These are phyloP conservation scores for Omphaloscelis lunosa DNA, from an alignment of 2,888 invertebrate species.

Conservation along the genomic window DNA sequence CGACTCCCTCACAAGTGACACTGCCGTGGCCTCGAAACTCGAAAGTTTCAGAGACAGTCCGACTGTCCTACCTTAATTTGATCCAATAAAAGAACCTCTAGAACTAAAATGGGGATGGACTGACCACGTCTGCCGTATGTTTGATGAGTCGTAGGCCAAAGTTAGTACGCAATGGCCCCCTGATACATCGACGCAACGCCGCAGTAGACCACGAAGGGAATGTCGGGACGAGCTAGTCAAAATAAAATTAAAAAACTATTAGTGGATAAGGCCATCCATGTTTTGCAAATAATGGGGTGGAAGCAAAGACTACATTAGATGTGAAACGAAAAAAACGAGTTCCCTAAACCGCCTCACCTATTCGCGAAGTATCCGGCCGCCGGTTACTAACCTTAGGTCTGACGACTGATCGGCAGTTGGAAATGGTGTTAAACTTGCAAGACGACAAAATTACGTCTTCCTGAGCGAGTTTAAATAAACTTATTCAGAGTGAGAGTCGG, in stretches of 20 bases:
- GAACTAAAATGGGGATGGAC: constrained; percentile 50
- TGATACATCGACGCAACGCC: constrained; percentile 60
- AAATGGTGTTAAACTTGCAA: neutral
- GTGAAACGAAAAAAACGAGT: neutral
- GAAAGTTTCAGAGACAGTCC: neutral
- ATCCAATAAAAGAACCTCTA: constrained; percentile 23
- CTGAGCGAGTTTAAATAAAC: neutral
- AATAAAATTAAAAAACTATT: constrained; percentile 54
- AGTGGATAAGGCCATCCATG: constrained; percentile 10
- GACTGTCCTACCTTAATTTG: constrained; percentile 6
- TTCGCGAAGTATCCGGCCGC: neutral
- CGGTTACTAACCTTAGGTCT: neutral
- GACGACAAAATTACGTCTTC: constrained; percentile 2
- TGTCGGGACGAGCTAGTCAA: constrained; percentile 57
- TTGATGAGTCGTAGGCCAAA: constrained; percentile 57
- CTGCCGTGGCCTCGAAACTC: neutral
- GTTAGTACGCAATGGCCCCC: constrained; percentile 55
- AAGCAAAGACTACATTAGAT: neutral
- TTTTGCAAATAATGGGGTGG: neutral
- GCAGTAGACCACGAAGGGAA: constrained; percentile 57
- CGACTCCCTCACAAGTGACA: neutral
- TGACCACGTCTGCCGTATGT: constrained; percentile 59
- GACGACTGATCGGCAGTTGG: neutral
- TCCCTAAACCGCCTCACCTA: neutral
- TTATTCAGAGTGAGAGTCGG: neutral